A percentile compares a stretch with the other conserved stretches of the same genome.
These are phyloP conservation scores for Platyscapa corneri DNA, from an alignment of 1,140 invertebrate species.

Conservation along the genomic window DNA sequence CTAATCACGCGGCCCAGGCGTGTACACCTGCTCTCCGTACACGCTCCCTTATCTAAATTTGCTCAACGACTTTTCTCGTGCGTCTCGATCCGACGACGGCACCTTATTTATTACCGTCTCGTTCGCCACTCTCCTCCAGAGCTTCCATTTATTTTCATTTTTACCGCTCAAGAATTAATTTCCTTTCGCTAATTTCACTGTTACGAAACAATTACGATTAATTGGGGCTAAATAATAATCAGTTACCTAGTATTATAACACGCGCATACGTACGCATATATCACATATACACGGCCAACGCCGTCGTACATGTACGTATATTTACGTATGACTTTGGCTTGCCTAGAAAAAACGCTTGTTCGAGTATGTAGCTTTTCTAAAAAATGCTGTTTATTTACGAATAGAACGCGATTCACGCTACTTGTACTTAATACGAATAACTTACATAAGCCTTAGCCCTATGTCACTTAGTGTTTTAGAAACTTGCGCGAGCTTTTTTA, in stretches of 20 bases:
- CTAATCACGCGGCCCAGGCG: no score
- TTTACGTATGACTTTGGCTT: slow-evolving; percentile 58
- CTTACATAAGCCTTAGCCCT: slow-evolving; percentile 30
- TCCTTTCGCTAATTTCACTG: slow-evolving; percentile 49
- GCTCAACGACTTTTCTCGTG: no score
- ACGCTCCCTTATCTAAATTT: no score
- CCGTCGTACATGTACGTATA: no score
- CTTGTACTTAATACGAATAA: slow-evolving; percentile 29
- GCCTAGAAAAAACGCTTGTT: slow-evolving; percentile 59
- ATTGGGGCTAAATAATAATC: slow-evolving; percentile 40
- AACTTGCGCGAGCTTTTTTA: slow-evolving; percentile 35
- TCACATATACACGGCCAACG: no score
- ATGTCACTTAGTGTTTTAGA: slow-evolving; percentile 10
- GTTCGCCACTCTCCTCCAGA: slow-evolving; percentile 27
- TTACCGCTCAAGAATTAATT: slow-evolving; percentile 1
- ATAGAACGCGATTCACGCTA: slow-evolving; percentile 39
- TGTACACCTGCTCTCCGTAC: no score
- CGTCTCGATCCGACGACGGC: no score
- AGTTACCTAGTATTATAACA: slow-evolving; percentile 14
- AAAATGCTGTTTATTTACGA: slow-evolving; percentile 41
- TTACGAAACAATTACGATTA: slow-evolving; percentile 42
- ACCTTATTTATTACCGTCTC: slow-evolving; percentile 40
- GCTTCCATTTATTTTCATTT: slow-evolving; percentile 37
- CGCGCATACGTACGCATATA: no score
- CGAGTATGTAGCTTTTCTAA: slow-evolving; percentile 58